Percentiles rank a stretch among this genome's conserved stretches.
phyloP scores from a whole-genome alignment of 1,140 invertebrate genomes.

The Chironomus tepperi region DNA sequence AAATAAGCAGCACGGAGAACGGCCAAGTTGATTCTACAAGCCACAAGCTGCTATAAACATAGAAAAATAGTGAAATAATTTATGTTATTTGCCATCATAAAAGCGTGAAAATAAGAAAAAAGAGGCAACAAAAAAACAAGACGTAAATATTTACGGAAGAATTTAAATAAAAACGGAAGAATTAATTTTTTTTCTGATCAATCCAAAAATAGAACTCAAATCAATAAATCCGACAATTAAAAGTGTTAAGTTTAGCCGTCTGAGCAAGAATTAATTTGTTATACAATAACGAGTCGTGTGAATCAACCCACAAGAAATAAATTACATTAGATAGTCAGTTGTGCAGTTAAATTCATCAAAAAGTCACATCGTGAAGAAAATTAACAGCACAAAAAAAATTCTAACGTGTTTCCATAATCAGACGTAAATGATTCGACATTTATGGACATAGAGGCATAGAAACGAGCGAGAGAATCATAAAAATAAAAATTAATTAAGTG shows the following conservation, averaged over 20 bases:
- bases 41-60: neutral
- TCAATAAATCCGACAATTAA: neutral
- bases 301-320: neutral
- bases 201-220: neutral
- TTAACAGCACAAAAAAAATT: neutral
- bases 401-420: neutral
- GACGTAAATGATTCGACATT: neutral
- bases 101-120: too few species aligned
- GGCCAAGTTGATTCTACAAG: neutral
- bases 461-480: neutral
- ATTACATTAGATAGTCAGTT: neutral
- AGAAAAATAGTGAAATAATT: neutral
- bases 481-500: slow-evolving; percentile 15
- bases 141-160: too few species aligned
- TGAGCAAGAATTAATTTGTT: neutral
- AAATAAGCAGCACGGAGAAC: too few species aligned
- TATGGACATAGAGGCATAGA: slow-evolving; percentile 5
- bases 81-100: too few species aligned
- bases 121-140: neutral
- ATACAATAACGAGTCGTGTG: too few species aligned
- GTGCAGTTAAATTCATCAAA: neutral
- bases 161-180: neutral
- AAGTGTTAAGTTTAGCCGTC: neutral
- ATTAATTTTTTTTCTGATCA: neutral
- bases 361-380: neutral